Evolutionary conservation across 2,113 vertebrate genomes (phyloP).

Genomic region (Callipepla californica): DNA sequence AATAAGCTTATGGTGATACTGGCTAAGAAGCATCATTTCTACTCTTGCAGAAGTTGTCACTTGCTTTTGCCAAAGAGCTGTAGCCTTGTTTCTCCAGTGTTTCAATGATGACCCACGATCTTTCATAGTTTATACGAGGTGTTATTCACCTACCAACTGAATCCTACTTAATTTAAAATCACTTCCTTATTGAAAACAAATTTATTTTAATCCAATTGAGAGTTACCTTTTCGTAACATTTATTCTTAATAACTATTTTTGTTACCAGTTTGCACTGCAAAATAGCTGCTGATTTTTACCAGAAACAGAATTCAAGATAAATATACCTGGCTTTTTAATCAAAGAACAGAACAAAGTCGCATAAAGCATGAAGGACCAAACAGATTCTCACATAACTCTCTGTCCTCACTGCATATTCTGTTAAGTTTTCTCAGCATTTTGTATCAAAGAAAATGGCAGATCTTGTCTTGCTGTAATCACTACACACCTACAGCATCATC

Average conservation of each 20-base stretch:
- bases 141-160: neutral
- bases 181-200: neutral
- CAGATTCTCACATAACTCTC: neutral
- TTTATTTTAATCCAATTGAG: neutral
- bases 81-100: neutral
- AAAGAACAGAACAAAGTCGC: neutral
- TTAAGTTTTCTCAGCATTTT: neutral
- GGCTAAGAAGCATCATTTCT: neutral
- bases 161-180: conserved; percentile 16
- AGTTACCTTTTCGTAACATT: neutral
- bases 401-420: neutral
- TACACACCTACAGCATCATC: neutral
- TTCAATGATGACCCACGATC: neutral
- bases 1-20: neutral
- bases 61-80: neutral
- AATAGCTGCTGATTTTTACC: neutral
- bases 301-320: neutral
- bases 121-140: neutral
- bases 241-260: neutral
- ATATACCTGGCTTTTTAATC: neutral
- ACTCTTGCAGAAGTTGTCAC: neutral
- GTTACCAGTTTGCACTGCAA: neutral
- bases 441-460: neutral
- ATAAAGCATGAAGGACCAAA: neutral
- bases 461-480: neutral